Percentiles rank a stretch among this genome's conserved stretches.
Conservation (phyloP, 1,140 invertebrate species). For the Pararge aegeria region DNA sequence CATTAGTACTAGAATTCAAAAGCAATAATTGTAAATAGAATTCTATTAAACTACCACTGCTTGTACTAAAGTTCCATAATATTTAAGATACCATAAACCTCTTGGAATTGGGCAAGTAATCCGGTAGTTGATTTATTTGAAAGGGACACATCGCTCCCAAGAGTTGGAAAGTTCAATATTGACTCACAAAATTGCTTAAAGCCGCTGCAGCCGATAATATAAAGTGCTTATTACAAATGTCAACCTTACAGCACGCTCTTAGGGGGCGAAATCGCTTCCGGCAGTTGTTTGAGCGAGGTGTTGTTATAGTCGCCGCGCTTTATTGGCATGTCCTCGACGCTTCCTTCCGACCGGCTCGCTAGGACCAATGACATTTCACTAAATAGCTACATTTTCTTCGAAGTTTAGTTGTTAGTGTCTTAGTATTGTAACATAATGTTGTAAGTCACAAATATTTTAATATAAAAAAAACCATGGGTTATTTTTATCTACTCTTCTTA, state of each 20-base stretch:
- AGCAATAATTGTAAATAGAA: too few relatives aligned
- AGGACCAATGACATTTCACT: constrained; percentile 23
- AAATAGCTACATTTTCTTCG: constrained; percentile 6
- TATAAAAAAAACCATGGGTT: too few relatives aligned
- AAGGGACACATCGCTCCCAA: constrained; percentile 59
- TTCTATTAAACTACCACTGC: too few relatives aligned
- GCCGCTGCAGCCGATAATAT: constrained; percentile 65
- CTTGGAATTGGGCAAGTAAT: constrained; percentile 37
- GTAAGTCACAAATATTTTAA: too few relatives aligned
- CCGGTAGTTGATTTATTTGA: constrained; percentile 57
- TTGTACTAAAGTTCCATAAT: constrained; percentile 8
- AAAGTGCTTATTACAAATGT: constrained; percentile 54
- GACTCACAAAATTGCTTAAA: constrained; percentile 75
- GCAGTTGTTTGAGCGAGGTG: constrained; percentile 47
- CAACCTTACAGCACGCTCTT: constrained; percentile 50
- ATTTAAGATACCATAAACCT: constrained; percentile 28
- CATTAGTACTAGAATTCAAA: too few relatives aligned
- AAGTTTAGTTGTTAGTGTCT: background rate
- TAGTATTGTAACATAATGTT: background rate
- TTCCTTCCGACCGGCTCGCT: constrained; percentile 51
- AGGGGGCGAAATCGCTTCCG: constrained; percentile 51
- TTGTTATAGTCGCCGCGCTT: constrained; percentile 57
- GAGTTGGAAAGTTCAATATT: constrained; percentile 73
- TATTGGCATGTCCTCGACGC: constrained; percentile 69
- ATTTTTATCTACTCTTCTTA: too few relatives aligned